Evolutionary conservation across 1,140 invertebrate genomes (phyloP), one percentile per base, ranked within the genome.

Genomic region (Pseudomyrmex cubaensis): DNA sequence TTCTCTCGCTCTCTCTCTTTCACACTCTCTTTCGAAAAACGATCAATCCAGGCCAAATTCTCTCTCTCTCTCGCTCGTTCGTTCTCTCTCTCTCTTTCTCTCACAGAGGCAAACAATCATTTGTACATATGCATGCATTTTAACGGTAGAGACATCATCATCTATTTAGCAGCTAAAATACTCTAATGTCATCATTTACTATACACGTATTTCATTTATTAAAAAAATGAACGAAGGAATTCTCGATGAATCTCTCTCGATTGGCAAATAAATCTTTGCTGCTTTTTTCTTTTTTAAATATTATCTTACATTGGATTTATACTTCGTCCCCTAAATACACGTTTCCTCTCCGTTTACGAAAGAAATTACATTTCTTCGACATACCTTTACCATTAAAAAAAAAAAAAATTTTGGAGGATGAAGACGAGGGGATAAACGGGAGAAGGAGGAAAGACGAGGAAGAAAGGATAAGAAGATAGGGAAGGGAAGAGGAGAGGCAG

Each of bases 91-190:
- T 35, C 25, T 35, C 35, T 35, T 4, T 35, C 74, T 80, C 82
- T 87, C 50, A 67, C 52, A 83, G 73, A 87, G 57, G 22, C 64
- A 88, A 85, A 87, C 59, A 80, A 88, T 73, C 83, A 70, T 70
- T 78, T 77, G 70, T 82, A 78, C 52, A 87, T 78, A 56, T 83
- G 78, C 54, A 62, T 66, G 76, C 83, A 82, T 80, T 57, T 84
- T 78, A 83, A 48, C 54, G 67, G 75, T 87, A 73, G 83, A 83
- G 75, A 80, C 66, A 80, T 80, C 64, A 76, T 57, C 66, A 80
- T 77, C 74, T 83, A 69, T 85, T 52, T 72, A 35, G 70, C 61
- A 67, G 75, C 61, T 50, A 73, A 59, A 35, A 12, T 83, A 84
- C 54, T 56, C 48, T 86, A 86, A 83, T 62, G 48, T 82, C 59